Evolutionary conservation across 2,113 vertebrate species (phyloP).

Genomic region (Poeciliopsis retropinna): DNA sequence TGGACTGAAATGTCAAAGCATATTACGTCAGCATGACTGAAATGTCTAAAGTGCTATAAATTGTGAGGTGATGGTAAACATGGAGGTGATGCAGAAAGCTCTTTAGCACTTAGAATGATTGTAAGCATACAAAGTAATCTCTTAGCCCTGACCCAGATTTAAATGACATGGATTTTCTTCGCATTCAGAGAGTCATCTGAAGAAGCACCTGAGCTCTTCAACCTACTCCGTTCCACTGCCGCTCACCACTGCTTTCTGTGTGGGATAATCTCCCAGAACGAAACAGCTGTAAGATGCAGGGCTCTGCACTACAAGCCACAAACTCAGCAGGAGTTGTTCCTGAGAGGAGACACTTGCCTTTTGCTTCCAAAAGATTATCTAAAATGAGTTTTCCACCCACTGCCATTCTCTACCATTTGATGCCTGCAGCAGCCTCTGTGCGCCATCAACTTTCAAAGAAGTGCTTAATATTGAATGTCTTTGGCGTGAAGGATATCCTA

Average conservation of each 20-base stretch:
- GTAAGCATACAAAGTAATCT: neutral
- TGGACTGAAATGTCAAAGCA: neutral
- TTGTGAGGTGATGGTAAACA: neutral
- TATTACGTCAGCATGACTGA: neutral
- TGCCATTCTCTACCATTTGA: conserved; percentile 38
- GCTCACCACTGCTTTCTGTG: conserved; percentile 6
- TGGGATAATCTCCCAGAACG: conserved; percentile 42
- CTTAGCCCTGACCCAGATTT: conserved; percentile 23
- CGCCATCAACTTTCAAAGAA: conserved; percentile 45
- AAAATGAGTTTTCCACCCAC: conserved; percentile 56
- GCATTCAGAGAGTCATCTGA: conserved; percentile 1
- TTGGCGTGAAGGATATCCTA: conserved; percentile 23
- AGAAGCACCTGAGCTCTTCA: conserved; percentile 38
- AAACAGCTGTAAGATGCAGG: conserved; percentile 20
- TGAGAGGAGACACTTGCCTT: conserved; percentile 17
- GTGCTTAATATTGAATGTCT: conserved; percentile 40
- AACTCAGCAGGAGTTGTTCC: neutral
- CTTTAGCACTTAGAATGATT: neutral
- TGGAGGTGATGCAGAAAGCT: neutral
- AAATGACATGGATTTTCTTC: conserved; percentile 18
- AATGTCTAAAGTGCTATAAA: neutral
- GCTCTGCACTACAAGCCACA: neutral
- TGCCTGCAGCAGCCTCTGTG: conserved; percentile 26
- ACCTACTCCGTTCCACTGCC: neutral
- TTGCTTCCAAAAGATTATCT: conserved; percentile 47